These are phyloP conservation scores for Notoglanidium macrostoma DNA, from an alignment of 2,797 vertebrate species.

Conservation along the genomic window DNA sequence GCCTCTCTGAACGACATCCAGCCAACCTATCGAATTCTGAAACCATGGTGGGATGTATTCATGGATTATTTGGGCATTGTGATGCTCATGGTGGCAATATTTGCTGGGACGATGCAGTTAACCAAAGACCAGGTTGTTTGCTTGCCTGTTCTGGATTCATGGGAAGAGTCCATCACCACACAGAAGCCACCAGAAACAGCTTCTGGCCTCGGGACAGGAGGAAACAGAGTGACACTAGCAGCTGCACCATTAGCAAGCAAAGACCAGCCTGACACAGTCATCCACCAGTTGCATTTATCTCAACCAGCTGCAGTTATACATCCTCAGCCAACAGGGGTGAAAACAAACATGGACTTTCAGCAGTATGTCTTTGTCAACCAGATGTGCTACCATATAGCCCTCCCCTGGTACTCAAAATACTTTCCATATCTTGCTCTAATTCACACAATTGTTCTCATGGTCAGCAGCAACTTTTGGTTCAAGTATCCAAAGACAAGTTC, in stretches of 20 bases:
- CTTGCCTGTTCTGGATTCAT: conserved; percentile 88
- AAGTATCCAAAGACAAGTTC: conserved; percentile 99
- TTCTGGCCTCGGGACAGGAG: conserved; percentile 68
- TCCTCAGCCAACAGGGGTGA: conserved; percentile 82
- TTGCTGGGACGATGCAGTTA: conserved; percentile 98
- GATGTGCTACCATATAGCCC: conserved; percentile 98
- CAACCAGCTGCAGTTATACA: conserved; percentile 63
- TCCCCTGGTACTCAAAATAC: conserved; percentile 99
- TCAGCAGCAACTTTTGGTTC: conserved; percentile 99
- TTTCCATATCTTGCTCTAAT: conserved; percentile 98
- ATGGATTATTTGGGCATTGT: conserved; percentile 98
- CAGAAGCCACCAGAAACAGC: conserved; percentile 72
- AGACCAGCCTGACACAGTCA: conserved; percentile 65
- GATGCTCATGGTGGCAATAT: conserved; percentile 99
- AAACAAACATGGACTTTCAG: conserved; percentile 96
- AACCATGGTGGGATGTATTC: conserved; percentile 99
- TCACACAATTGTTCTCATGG: conserved; percentile 98
- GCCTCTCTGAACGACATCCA: conserved; percentile 98
- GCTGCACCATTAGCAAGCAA: conserved; percentile 71
- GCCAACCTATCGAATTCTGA: conserved; percentile 96
- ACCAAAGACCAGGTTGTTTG: conserved; percentile 99
- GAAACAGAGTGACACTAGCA: conserved; percentile 66
- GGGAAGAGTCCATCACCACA: conserved; percentile 69
- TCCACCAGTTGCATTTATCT: conserved; percentile 59
- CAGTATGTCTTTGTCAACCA: conserved; percentile 99